A percentile compares a stretch with the other conserved stretches of the same genome.
Evolutionary conservation across 2,888 invertebrate genomes (phyloP).

Genomic region (Gandaritis pyraliata): DNA sequence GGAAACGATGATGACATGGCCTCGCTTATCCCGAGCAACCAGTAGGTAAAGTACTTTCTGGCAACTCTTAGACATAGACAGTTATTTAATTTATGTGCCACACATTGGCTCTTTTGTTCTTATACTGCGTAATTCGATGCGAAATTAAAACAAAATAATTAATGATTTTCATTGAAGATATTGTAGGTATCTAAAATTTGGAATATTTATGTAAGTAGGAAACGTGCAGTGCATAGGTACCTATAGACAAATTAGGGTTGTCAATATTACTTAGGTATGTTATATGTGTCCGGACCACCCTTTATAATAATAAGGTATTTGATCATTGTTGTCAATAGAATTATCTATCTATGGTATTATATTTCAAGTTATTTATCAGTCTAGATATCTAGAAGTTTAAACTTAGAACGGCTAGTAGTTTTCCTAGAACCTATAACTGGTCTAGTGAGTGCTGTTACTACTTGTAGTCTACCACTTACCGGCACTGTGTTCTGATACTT

Average conservation of each 20-base stretch:
- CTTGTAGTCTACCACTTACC: neutral
- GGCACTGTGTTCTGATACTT: neutral
- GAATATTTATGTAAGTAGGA: too few species aligned
- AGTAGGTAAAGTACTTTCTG: neutral
- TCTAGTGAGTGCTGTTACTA: slow-evolving; percentile 6
- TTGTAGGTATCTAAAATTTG: too few species aligned
- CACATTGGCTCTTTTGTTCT: too few species aligned
- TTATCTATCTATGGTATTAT: neutral
- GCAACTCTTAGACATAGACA: too few species aligned
- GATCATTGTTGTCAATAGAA: slow-evolving; percentile 2
- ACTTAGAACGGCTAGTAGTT: slow-evolving; percentile 22
- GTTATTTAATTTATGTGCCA: too few species aligned
- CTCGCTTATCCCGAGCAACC: neutral
- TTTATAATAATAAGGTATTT: neutral
- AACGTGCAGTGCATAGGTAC: too few species aligned
- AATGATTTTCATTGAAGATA: too few species aligned
- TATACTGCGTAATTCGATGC: too few species aligned
- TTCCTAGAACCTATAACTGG: slow-evolving; percentile 21
- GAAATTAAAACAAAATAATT: too few species aligned
- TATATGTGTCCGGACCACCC: too few species aligned
- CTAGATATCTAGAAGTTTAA: slow-evolving; percentile 18
- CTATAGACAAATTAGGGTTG: too few species aligned
- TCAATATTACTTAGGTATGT: too few species aligned
- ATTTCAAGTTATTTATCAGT: neutral
- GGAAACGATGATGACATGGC: neutral